Percentiles rank a stretch among this genome's conserved stretches.
Conservation (phyloP, 2,888 invertebrate species). For the Toxonevra muliebris region DNA sequence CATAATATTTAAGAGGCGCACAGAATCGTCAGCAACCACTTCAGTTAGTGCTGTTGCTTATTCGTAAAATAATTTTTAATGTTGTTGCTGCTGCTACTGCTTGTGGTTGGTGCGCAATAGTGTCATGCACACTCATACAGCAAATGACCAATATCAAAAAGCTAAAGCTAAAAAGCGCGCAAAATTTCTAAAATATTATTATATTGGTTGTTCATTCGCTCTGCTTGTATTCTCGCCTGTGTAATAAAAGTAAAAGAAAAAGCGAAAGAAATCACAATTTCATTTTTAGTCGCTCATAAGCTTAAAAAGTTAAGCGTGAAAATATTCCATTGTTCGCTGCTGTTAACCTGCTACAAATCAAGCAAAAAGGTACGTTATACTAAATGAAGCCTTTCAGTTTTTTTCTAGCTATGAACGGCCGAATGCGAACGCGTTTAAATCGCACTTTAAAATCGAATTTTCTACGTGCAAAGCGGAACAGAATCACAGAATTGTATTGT, state of each 20-base stretch:
- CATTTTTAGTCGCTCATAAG: too few species aligned
- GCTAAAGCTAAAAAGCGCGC: neutral
- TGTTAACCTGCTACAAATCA: too few species aligned
- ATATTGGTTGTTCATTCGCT: neutral
- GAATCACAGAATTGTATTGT: conserved; percentile 47
- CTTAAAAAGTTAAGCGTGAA: too few species aligned
- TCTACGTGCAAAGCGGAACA: conserved; percentile 59
- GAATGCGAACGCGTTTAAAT: conserved; percentile 20
- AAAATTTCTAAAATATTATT: neutral
- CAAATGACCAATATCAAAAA: neutral
- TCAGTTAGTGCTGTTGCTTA: neutral
- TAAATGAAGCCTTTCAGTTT: too few species aligned
- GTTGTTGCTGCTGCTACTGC: conserved; percentile 8
- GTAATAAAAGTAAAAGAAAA: too few species aligned
- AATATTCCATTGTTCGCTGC: too few species aligned
- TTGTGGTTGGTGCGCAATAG: neutral
- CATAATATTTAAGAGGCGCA: conserved; percentile 59
- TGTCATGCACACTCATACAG: neutral
- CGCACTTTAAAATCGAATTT: conserved; percentile 58
- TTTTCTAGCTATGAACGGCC: neutral
- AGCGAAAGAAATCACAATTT: too few species aligned
- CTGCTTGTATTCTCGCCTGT: neutral
- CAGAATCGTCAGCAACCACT: conserved; percentile 37
- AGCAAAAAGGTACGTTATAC: too few species aligned
- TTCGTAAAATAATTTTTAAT: too few species aligned